Base-by-base conservation (phyloP, 1,140 invertebrate genomes). In the Drosophila santomea region DNA sequence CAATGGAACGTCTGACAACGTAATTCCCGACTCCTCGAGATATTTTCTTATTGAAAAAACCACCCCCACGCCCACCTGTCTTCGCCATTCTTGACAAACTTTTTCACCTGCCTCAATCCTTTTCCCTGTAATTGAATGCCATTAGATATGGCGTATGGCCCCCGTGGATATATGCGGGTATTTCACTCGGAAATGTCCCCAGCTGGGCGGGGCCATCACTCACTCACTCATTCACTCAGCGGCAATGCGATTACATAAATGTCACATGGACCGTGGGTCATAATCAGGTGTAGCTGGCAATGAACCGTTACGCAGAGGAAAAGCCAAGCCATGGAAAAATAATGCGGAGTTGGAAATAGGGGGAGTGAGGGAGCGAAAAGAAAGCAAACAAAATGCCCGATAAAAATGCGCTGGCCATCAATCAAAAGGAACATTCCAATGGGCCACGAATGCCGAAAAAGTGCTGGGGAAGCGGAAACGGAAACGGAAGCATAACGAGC, bases 221-320 rank as follows among this genome's bases (percentile, higher is more conserved):
- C 67, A 64, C 61, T 51, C 32, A 11, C 67, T 51, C 25, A 45
- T 57, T 28, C 58, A 44, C 67, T 51, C 54, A 20, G 51, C 57
- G 68, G 59, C 72, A 80, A 73, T 72, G 73, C 72, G 76, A 84
- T 76, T 84, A 84, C 72, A 84, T 84, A 80, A 80, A 80, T 77
- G 77, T 76, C 61, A 63, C 73, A 61, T 38, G 50, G 61, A 68
- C 80, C 80, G 60, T 54, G 57, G 80, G 80, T 64, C 80, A 84
- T 66, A 75, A 79, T 84, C 82, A 79, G 80, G 62, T 72, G 60
- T 61, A 50, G 50, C 47, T 64, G 32, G 39, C 77, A 84, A 80
- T 85, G 77, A 80, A 84, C 54, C 72, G 66, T 48, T 51, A 74
- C 23, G 41, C 32, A 35, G 28, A 51, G 60, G 44, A 39, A 38